These are phyloP conservation scores for Phoenoteleia sp. DNA, from an alignment of 2,888 invertebrate species.

Conservation along the genomic window DNA sequence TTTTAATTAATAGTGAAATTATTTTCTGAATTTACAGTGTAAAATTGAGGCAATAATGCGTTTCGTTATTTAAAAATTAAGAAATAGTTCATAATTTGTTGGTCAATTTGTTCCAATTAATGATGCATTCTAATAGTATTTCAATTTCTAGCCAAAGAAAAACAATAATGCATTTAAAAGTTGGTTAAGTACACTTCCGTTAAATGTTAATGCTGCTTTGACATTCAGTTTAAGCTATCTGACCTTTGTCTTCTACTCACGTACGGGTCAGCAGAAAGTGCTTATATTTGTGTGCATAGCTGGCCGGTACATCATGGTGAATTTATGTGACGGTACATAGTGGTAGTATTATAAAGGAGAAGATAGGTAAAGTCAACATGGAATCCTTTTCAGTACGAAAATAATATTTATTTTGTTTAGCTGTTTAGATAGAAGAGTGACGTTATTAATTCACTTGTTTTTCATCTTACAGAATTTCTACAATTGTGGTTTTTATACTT, in stretches of 20 bases:
- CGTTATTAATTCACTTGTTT: no score
- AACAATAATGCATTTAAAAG: background rate
- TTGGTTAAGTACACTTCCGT: background rate
- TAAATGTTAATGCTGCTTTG: slow-evolving; percentile 21
- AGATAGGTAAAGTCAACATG: slow-evolving; percentile 80
- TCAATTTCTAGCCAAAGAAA: background rate
- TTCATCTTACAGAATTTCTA: no score
- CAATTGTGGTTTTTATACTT: no score
- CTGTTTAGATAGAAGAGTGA: no score
- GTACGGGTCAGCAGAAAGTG: slow-evolving; percentile 46
- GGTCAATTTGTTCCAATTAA: no score
- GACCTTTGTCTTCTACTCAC: slow-evolving; percentile 38
- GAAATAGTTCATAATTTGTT: no score
- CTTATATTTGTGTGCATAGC: slow-evolving; percentile 50
- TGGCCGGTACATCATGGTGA: slow-evolving; percentile 67
- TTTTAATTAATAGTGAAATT: background rate
- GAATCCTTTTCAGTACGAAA: background rate
- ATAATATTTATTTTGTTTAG: no score
- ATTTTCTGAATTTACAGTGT: no score
- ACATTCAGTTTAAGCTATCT: slow-evolving; percentile 42
- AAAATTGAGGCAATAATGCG: no score
- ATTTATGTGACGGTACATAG: slow-evolving; percentile 83
- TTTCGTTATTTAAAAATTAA: no score
- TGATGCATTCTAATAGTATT: background rate
- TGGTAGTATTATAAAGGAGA: slow-evolving; percentile 83